Base-by-base conservation (phyloP, 2,113 vertebrate genomes). In the Gymnobelideus leadbeateri region DNA sequence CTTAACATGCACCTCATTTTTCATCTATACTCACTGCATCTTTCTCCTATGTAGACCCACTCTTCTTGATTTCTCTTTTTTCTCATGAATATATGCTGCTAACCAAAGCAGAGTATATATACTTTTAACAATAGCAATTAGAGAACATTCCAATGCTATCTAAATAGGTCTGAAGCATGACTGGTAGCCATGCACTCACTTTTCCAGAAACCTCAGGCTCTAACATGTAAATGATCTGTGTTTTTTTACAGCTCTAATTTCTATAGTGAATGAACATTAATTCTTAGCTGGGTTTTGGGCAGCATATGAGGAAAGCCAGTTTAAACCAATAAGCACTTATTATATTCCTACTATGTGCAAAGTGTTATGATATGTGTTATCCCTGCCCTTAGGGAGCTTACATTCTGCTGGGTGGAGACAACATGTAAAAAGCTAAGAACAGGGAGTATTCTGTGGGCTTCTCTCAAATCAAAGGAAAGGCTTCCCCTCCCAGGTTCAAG, bases 271-370 rank as follows among this genome's bases (percentile, higher is more conserved):
- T 77, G 61, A n/a, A 77, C 1, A 77, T n/a, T 77, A 19, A n/a
- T 1, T 4, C 31, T 77, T 16, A 77, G 14, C 14, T 16, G 61
- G 37, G 37, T 37, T 77, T 77, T 77, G 61, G 37, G 31, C 37
- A 77, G 61, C 31, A 77, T 77, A 77, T 31, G 37, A 37, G 19
- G n/a, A 84, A 5, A 84, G n/a, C 3, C 68, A 23, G 43, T 43
- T 19, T 84, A 84, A 84, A 43, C 16, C 12, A 89, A 93, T 43
- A 92, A 92, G 77, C 2, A 53, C 96, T 61, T 47, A 91, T 89
- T 93, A 14, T 51, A 51, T 54, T 89, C 90, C 47, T 96, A 55
- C 21, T 92, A 52, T 89, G n/a, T 52, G 92, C 49, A 96, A 93
- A 49, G 43, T n/a, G 46, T 11, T 95, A 19, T 77, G 54, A 46